Evolutionary conservation across 2,888 invertebrate genomes (phyloP), one percentile per base, ranked within the genome.

Genomic region (Athalia cordata): DNA sequence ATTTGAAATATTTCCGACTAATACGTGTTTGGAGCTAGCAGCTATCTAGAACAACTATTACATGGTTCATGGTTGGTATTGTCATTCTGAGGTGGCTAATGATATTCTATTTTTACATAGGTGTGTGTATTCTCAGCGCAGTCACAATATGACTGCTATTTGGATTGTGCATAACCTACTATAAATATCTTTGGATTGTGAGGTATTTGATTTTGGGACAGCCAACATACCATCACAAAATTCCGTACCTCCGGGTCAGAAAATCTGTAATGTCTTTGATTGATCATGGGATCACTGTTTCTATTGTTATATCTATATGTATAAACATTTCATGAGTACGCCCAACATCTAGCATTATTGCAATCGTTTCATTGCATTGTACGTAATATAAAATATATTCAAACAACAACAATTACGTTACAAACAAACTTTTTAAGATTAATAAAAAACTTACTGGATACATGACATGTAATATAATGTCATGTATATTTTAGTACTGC

Each of bases 31-130:
- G 8, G 52, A 9, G 43, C 29, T 65, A 13, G 45, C 5, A 43
- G 47, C 11, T 75, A 62, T 62, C 11, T 75, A 67, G 59, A 43
- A 13, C 64, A 76, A 65, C 65, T 15, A 29, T 76, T 64, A 64
- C 55, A 47, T n/a, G 50, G 62, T 65, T 52, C 5, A 76, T 76
- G 52, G n/a, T 76, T 76, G 64, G 76, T 76, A 76, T 76, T 76
- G 76, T 76, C 76, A 76, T 65, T 65, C 64, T 65, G 76, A 64
- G 55, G 76, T 68, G 68, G 50, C 29, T 29, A 68, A 68, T 55
- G 55, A 68, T 50, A 29, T 29, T 68, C 52, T n/a, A n/a, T 55
- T 43, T 65, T 6, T 47, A 47, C 9, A 65, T 65, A 49, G 49
- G 47, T 47, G 49, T 65, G 13, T 47, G n/a, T 11, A 43, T 64